Conservation (phyloP, 2,888 invertebrate genomes). For the Anticlea derivata region DNA sequence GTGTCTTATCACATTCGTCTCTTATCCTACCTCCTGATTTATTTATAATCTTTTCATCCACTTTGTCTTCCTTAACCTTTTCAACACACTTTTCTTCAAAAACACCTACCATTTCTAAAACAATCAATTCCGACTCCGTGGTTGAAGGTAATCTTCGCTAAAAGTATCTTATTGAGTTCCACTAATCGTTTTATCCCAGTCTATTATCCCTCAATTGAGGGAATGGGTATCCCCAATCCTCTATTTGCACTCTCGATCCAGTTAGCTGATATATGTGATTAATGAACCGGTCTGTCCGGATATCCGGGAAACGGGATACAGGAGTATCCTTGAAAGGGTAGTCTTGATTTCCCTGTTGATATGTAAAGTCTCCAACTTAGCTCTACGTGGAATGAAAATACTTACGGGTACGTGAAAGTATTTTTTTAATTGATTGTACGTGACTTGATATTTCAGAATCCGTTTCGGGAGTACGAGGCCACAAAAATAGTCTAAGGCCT, state of each 20-base stretch:
- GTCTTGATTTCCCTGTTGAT: constrained; percentile 10
- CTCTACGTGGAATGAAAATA: neutral
- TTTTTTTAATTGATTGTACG: too few relatives aligned
- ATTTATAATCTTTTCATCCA: neutral
- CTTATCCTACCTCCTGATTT: neutral
- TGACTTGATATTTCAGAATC: too few relatives aligned
- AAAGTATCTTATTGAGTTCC: constrained; percentile 25
- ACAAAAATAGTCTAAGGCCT: too few relatives aligned
- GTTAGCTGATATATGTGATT: constrained; percentile 70
- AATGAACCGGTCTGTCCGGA: constrained; percentile 53
- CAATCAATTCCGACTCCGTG: constrained; percentile 9
- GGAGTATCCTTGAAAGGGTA: constrained; percentile 40
- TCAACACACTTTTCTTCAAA: constrained; percentile 2
- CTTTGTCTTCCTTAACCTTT: neutral
- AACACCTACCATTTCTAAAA: constrained; percentile 9
- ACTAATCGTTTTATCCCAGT: constrained; percentile 29
- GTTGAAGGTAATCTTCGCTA: constrained; percentile 18
- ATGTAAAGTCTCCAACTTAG: neutral
- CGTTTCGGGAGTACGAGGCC: too few relatives aligned
- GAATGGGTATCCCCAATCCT: constrained; percentile 22
- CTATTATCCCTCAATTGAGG: constrained; percentile 24
- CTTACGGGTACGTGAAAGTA: too few relatives aligned
- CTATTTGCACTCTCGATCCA: constrained; percentile 54
- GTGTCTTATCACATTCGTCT: too few relatives aligned
- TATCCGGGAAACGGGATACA: constrained; percentile 42